A percentile compares a stretch with the other conserved stretches of the same genome.
phyloP scores from a whole-genome alignment of 2,797 vertebrate genomes.

The Pangasius macronema region DNA sequence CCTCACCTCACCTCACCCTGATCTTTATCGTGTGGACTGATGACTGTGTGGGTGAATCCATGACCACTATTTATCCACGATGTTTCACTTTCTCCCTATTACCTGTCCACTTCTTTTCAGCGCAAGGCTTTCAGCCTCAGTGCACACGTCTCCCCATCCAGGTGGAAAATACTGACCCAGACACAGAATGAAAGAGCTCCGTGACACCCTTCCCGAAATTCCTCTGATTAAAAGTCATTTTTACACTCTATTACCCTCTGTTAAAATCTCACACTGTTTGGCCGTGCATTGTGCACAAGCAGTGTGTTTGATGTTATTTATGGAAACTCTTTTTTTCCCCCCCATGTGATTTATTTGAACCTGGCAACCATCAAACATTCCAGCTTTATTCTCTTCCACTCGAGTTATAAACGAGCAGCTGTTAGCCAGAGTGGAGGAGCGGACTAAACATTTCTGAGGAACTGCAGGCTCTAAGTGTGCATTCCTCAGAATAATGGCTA shows the following conservation, averaged over 20 bases:
- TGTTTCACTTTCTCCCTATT: conserved; percentile 25
- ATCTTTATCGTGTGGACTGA: conserved; percentile 40
- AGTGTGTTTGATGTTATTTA: not conserved
- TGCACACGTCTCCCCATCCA: conserved; percentile 24
- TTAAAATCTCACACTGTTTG: conserved; percentile 6
- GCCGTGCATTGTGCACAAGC: not conserved
- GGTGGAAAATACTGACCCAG: not conserved
- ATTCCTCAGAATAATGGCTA: conserved; percentile 20
- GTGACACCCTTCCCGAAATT: not conserved
- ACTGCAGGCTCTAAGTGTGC: conserved; percentile 21
- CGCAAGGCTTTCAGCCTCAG: conserved; percentile 61
- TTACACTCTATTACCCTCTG: not conserved
- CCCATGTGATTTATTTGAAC: conserved; percentile 38
- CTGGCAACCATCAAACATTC: conserved; percentile 48
- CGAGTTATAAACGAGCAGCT: conserved; percentile 35
- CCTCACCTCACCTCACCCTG: conserved; percentile 28
- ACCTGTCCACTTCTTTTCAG: conserved; percentile 22
- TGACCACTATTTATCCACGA: conserved; percentile 30
- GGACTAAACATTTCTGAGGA: conserved; percentile 45
- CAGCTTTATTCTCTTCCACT: conserved; percentile 42
- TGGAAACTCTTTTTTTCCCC: not conserved
- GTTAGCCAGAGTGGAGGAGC: conserved; percentile 36
- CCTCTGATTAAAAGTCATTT: not conserved
- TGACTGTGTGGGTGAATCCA: conserved; percentile 40
- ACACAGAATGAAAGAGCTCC: conserved; percentile 17